phyloP scores from a whole-genome alignment of 2,113 vertebrate genomes.

The Corythornis madagascariensis region DNA sequence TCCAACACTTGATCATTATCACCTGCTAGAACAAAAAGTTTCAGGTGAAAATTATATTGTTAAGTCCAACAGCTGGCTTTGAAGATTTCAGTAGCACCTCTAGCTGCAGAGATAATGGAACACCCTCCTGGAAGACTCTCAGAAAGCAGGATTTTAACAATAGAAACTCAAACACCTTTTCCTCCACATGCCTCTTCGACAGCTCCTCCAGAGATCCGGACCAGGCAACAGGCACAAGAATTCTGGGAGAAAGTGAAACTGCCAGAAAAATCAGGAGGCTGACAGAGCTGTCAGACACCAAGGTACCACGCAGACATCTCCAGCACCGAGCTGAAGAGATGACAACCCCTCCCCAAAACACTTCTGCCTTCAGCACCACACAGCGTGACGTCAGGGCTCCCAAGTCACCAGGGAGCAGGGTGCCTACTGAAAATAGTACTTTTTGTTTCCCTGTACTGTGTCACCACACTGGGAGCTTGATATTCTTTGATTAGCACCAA shows the following conservation, averaged over 20 bases:
- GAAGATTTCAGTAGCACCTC: slow-evolving; percentile 26
- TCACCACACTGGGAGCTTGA: neutral
- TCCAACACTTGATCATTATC: slow-evolving; percentile 37
- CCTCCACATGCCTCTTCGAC: neutral
- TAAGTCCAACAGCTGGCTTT: slow-evolving; percentile 48
- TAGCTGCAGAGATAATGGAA: slow-evolving; percentile 51
- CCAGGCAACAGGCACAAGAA: neutral
- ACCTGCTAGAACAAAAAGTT: slow-evolving; percentile 52
- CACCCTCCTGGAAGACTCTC: neutral
- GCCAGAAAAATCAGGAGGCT: neutral
- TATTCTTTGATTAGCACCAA: neutral
- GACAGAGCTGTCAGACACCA: neutral
- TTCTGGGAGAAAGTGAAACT: neutral
- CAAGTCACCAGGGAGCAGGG: neutral
- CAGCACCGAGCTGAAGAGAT: neutral
- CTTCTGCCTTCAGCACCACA: neutral
- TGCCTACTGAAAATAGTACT: neutral
- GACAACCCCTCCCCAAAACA: neutral
- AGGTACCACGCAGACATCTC: neutral
- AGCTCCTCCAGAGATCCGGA: neutral
- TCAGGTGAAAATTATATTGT: slow-evolving; percentile 62
- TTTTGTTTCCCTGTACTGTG: neutral
- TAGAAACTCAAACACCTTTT: neutral
- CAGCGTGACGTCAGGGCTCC: neutral
- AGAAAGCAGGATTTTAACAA: neutral